phyloP scores from a whole-genome alignment of 2,113 vertebrate species.

The Clarias gariepinus region DNA sequence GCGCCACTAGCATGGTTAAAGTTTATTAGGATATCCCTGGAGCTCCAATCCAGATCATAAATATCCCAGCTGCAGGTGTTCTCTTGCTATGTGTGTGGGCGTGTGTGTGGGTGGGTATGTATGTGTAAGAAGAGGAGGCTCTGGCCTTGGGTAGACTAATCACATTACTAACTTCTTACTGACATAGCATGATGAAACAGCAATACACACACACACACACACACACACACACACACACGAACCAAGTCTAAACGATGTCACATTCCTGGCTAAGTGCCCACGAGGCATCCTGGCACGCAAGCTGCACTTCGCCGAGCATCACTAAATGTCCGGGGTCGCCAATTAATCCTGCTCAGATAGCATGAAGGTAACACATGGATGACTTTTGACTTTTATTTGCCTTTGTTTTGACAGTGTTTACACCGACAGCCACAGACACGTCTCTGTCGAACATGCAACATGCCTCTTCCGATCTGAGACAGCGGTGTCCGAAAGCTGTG shows the following conservation, averaged over 20 bases:
- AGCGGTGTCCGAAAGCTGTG: background rate
- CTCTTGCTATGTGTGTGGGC: background rate
- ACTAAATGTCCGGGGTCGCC: background rate
- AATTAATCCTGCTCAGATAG: background rate
- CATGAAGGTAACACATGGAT: background rate
- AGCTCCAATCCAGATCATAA: background rate
- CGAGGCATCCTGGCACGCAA: background rate
- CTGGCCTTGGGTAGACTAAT: conserved; percentile 63
- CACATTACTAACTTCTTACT: conserved; percentile 38
- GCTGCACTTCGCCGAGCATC: background rate
- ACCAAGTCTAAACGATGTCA: background rate
- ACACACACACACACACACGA: conserved; percentile 10
- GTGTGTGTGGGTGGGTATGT: background rate
- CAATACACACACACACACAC: background rate
- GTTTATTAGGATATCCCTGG: background rate
- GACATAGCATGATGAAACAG: conserved; percentile 33
- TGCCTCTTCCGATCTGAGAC: background rate
- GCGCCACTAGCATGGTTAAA: background rate
- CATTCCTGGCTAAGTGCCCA: background rate
- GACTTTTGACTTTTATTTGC: background rate
- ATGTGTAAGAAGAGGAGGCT: conserved; percentile 53
- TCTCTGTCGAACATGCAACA: background rate
- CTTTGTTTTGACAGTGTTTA: background rate
- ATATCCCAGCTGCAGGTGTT: background rate
- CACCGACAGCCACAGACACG: background rate